Evolutionary conservation across 2,797 vertebrate species (phyloP).

Genomic region (Lindbergichthys nudifrons): DNA sequence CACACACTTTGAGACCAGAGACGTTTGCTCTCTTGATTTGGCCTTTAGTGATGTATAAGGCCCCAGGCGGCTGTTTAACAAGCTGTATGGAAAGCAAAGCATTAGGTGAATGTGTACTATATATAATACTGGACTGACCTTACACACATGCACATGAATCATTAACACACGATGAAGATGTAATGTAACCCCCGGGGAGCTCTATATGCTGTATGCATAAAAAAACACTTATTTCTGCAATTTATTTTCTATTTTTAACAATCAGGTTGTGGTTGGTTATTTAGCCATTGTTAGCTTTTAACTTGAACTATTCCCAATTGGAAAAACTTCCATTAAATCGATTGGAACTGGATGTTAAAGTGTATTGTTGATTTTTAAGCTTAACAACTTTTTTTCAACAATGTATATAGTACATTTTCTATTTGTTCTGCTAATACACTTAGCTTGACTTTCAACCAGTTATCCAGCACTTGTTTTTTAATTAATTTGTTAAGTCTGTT

Average conservation of each 20-base stretch:
- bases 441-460: not conserved
- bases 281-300: not conserved
- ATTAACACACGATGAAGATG: not conserved
- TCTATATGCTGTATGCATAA: not conserved
- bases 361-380: not conserved
- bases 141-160: constrained; percentile 1
- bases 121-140: not conserved
- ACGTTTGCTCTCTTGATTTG: constrained; percentile 26
- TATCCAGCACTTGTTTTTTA: not conserved
- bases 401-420: not conserved
- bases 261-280: not conserved
- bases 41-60: not conserved
- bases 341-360: not conserved
- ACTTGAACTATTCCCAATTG: not conserved
- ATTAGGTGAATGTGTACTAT: constrained; percentile 9
- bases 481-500: not conserved
- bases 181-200: not conserved
- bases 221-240: not conserved
- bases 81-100: constrained; percentile 32
- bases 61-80: constrained; percentile 41
- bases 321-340: not conserved
- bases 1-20: not conserved
- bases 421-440: not conserved
- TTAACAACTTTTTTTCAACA: not conserved
- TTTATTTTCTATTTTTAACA: not conserved